A percentile compares a stretch with the other conserved stretches of the same genome.
Conservation (phyloP, 92 coral and sea anemone genomes). For the Zoanthus sociatus region DNA sequence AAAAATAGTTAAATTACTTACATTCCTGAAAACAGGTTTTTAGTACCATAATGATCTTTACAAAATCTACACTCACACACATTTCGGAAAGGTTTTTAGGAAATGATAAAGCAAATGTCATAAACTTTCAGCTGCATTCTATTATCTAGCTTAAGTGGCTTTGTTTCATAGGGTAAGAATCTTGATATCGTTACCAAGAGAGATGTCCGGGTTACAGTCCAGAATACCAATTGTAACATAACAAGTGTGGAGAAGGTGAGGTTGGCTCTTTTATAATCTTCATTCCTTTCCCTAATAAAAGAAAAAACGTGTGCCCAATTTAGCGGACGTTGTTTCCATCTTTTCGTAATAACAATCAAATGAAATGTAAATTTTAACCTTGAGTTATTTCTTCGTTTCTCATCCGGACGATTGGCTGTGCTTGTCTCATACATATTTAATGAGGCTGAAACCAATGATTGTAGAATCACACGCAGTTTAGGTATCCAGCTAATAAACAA, state of each 20-base stretch:
- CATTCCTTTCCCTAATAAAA: neutral
- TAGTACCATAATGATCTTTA: too few relatives aligned
- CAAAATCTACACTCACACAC: too few relatives aligned
- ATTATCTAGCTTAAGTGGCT: neutral
- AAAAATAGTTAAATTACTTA: too few relatives aligned
- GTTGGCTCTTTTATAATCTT: neutral
- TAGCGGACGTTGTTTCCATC: neutral
- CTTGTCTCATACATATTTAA: too few relatives aligned
- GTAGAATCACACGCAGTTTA: too few relatives aligned
- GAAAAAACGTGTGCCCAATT: neutral
- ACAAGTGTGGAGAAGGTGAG: slow-evolving; percentile 80
- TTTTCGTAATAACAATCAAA: neutral
- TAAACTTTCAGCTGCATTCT: neutral
- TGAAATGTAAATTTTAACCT: too few relatives aligned
- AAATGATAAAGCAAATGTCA: neutral
- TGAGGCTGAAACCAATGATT: too few relatives aligned
- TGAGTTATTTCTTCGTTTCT: too few relatives aligned
- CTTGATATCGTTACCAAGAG: slow-evolving; percentile 55
- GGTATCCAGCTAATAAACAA: too few relatives aligned
- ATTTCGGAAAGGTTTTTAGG: too few relatives aligned
- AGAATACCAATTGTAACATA: slow-evolving; percentile 67
- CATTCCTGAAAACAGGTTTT: too few relatives aligned
- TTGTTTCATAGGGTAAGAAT: slow-evolving; percentile 69
- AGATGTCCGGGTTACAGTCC: slow-evolving; percentile 76
- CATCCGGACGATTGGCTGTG: too few relatives aligned